These are phyloP conservation scores for Chrysochloris asiatica DNA, from an alignment of 2,113 vertebrate species.

Conservation along the genomic window DNA sequence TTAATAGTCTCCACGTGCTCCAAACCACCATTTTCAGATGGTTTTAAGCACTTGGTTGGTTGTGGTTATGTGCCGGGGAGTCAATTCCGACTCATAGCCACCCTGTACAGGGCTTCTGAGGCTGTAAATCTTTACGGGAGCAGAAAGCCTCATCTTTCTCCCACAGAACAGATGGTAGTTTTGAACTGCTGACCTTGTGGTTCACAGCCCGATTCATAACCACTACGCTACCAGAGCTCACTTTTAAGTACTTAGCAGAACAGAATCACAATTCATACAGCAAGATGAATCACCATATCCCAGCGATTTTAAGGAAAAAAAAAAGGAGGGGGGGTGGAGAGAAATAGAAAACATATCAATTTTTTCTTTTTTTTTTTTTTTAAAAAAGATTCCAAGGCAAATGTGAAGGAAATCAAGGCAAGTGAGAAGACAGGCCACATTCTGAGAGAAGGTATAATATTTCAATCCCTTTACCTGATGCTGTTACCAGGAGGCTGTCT, in stretches of 20 bases:
- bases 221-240: too few relatives aligned
- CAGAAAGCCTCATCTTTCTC: too few relatives aligned
- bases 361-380: too few relatives aligned
- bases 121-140: too few relatives aligned
- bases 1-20: conserved; percentile 50
- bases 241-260: conserved; percentile 58
- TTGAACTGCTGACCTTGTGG: too few relatives aligned
- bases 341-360: conserved; percentile 12
- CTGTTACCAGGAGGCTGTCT: conserved; percentile 99
- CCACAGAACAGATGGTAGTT: too few relatives aligned
- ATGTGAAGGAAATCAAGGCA: conserved; percentile 50
- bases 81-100: too few relatives aligned
- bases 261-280: conserved; percentile 62
- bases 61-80: too few relatives aligned
- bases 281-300: conserved; percentile 83
- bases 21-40: conserved; percentile 49
- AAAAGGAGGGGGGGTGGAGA: neutral
- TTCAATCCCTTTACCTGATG: conserved; percentile 98
- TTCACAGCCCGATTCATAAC: too few relatives aligned
- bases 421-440: conserved; percentile 52
- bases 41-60: too few relatives aligned
- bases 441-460: conserved; percentile 79
- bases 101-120: too few relatives aligned
- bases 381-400: conserved; percentile 42
- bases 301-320: conserved; percentile 44